Base-by-base conservation (phyloP, 2,888 invertebrate species). In the Aplocera efformata region DNA sequence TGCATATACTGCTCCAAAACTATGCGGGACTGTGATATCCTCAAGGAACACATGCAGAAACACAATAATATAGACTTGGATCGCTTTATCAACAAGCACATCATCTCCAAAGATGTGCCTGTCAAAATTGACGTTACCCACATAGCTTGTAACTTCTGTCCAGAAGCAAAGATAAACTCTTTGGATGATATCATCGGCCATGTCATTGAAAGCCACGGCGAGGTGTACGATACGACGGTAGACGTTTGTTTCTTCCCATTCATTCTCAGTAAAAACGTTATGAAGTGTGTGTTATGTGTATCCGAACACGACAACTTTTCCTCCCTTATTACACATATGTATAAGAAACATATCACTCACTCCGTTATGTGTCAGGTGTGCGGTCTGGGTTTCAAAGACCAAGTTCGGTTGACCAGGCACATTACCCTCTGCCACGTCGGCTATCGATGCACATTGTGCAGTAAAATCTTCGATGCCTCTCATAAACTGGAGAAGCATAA, bases 1-100 rank as follows among this genome's bases (percentile, higher is more conserved):
- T 82, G 83, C 46, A 80, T 83, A 60, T 83, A 72, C 59, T 83
- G 83, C 57, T 48, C 57, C 1, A 77, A 76, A 49, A 49, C 59
- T 0, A 70, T 79, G 63, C 66, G 54, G 39, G 74, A 82, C 39
- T 72, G 72, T 28, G 66, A 68, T 0, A 28, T 42, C 0, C 44
- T 83, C 1, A 76, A 68, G 57, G 60, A 67, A 10, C 81, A 81
- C 23, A 73, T 71, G 0, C 7, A 36, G 0, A 72, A 62, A 46
- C 83, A 83, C 37, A 48, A 43, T 1, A 20, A 39, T 0, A 39
- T 72, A 1, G 67, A 79, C 25, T 29, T 79, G 0, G 54, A 67
- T 0, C 22, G 33, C 0, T 77, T 79, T 30, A 56, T 81, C 24
- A 57, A 63, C 0, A 74, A 70, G 37, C 65, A 56, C 22, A 63